Percentiles rank a stretch among this genome's conserved stretches.
Conservation (phyloP, 1,140 invertebrate genomes). For the Samia ricini region DNA sequence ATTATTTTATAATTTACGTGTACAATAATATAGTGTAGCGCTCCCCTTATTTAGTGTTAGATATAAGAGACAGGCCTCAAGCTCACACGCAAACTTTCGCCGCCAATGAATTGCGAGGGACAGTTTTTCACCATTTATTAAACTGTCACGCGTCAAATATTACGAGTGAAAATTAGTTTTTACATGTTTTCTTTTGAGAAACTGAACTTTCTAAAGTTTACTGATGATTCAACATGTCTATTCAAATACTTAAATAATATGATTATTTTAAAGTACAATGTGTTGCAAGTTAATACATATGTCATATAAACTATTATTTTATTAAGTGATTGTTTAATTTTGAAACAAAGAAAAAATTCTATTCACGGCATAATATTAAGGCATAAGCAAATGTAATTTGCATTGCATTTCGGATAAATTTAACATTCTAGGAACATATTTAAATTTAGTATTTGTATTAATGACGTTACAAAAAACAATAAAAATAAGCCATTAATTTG, state of each 20-base stretch:
- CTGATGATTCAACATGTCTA: background rate
- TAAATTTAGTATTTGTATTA: too few relatives aligned
- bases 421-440: background rate
- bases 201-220: background rate
- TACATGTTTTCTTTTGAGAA: conserved; percentile 26
- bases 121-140: conserved; percentile 63
- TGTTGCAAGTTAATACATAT: background rate
- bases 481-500: too few relatives aligned
- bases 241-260: background rate
- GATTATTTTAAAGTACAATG: background rate
- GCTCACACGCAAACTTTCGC: conserved; percentile 45
- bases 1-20: too few relatives aligned
- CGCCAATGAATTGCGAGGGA: conserved; percentile 52
- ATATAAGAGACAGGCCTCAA: conserved; percentile 56
- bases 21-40: background rate
- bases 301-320: too few relatives aligned
- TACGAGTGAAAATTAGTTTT: conserved; percentile 45
- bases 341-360: background rate
- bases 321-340: background rate
- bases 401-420: background rate
- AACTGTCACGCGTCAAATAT: conserved; percentile 53
- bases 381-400: background rate
- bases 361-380: background rate
- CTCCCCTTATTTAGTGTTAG: conserved; percentile 52
- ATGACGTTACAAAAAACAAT: too few relatives aligned